These are phyloP conservation scores for Halocaridina rubra DNA, from an alignment of 2,888 invertebrate species.

Conservation along the genomic window DNA sequence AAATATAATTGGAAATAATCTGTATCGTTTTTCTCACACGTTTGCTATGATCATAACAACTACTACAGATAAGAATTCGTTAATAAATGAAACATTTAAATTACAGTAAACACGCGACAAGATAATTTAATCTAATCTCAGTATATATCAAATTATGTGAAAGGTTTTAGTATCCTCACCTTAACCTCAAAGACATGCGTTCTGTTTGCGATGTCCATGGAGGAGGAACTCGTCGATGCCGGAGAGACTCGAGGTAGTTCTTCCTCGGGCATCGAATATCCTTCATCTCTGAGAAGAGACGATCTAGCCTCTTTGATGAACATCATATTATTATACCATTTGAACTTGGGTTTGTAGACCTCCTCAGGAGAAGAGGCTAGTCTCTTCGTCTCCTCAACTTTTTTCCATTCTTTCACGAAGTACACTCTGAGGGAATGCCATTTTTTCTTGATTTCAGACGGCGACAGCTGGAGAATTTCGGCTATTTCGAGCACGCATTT, in stretches of 20 bases:
- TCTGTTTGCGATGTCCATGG: background rate
- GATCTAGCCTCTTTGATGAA: background rate
- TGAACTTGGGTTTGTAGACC: background rate
- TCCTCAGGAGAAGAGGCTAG: background rate
- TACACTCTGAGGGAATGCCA: background rate
- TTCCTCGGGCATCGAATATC: background rate
- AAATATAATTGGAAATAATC: no score
- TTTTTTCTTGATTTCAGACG: background rate
- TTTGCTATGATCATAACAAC: no score
- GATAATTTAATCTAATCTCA: no score
- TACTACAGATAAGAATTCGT: no score
- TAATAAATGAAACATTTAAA: no score
- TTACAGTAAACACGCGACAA: no score
- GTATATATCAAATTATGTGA: no score
- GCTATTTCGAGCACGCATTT: background rate
- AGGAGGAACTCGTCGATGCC: background rate
- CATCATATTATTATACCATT: background rate
- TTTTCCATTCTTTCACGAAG: background rate
- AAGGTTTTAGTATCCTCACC: no score
- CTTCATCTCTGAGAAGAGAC: background rate
- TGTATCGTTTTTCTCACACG: no score
- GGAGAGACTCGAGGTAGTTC: background rate
- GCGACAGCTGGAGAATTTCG: background rate
- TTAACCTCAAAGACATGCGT: background rate
- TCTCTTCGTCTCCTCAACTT: background rate